phyloP scores from a whole-genome alignment of 64 coral and sea anemone genomes.

The Pocillopora damicornis region DNA sequence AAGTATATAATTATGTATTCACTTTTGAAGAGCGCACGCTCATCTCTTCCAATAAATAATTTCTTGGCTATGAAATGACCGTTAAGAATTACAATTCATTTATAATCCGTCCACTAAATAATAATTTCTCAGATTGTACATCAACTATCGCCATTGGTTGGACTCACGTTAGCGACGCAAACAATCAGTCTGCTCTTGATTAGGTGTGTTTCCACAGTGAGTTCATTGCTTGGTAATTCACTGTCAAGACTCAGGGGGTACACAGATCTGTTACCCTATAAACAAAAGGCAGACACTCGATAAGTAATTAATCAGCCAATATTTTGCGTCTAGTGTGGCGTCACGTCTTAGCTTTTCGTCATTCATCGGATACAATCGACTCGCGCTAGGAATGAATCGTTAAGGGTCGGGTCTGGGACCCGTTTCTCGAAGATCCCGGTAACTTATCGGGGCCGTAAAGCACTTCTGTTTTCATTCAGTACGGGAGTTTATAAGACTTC shows the following conservation, averaged over 20 bases:
- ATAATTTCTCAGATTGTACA: no score
- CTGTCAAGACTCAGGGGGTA: conserved; percentile 47
- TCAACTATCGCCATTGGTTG: background rate
- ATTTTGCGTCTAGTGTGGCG: no score
- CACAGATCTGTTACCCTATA: conserved; percentile 66
- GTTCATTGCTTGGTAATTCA: conserved; percentile 21
- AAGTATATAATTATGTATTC: background rate
- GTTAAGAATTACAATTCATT: background rate
- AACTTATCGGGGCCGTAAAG: no score
- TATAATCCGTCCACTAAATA: background rate
- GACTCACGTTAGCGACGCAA: conserved; percentile 27
- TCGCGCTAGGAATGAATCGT: no score
- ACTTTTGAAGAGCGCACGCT: background rate
- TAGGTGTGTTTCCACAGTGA: conserved; percentile 41
- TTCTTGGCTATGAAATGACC: background rate
- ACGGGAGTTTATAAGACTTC: no score
- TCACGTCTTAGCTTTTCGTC: no score
- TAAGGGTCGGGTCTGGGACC: no score
- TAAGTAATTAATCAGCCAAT: background rate
- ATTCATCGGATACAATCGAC: no score
- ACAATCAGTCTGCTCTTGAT: conserved; percentile 36
- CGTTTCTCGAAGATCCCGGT: no score
- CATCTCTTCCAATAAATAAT: background rate
- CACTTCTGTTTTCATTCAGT: no score
- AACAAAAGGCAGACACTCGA: background rate